phyloP scores from a whole-genome alignment of 2,113 vertebrate species.

The Mesoclemmys tuberculata region DNA sequence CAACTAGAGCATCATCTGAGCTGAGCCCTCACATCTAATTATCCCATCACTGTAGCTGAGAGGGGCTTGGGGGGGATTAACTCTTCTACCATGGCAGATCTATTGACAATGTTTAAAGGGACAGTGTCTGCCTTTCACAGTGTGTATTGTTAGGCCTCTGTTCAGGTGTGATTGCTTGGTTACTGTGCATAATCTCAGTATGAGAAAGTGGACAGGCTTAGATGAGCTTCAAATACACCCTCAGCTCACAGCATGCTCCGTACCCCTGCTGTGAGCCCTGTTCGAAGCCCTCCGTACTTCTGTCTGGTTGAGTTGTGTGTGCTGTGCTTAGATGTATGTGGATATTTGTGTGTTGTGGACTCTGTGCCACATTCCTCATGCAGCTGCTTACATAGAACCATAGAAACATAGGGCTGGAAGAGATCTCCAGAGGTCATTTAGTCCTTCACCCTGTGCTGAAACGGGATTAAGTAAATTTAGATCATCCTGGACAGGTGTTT shows the following conservation, averaged over 20 bases:
- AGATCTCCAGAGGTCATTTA: background rate
- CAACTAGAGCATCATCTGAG: slow-evolving; percentile 88
- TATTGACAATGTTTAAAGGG: slow-evolving; percentile 77
- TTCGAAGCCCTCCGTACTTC: background rate
- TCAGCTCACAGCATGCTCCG: background rate
- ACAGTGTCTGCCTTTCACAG: slow-evolving; percentile 36
- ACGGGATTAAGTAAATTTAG: background rate
- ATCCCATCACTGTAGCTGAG: slow-evolving; percentile 81
- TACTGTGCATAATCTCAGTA: accelerated
- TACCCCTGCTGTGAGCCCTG: background rate
- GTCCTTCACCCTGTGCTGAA: background rate
- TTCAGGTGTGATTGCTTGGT: background rate
- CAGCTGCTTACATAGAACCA: accelerated
- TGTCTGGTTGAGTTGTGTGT: accelerated
- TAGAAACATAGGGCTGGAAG: background rate
- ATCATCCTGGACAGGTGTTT: background rate
- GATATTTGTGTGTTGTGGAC: background rate
- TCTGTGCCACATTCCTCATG: background rate
- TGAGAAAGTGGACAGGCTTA: background rate
- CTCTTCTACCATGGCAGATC: slow-evolving; percentile 73
- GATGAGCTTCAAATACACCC: accelerated
- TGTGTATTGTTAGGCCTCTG: accelerated
- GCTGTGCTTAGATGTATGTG: accelerated
- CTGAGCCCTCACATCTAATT: slow-evolving; percentile 88
- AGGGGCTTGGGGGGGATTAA: slow-evolving; percentile 80